Evolutionary conservation across 2,888 invertebrate genomes (phyloP), one percentile per base, ranked within the genome.

Genomic region (Drosophila mulleri): DNA sequence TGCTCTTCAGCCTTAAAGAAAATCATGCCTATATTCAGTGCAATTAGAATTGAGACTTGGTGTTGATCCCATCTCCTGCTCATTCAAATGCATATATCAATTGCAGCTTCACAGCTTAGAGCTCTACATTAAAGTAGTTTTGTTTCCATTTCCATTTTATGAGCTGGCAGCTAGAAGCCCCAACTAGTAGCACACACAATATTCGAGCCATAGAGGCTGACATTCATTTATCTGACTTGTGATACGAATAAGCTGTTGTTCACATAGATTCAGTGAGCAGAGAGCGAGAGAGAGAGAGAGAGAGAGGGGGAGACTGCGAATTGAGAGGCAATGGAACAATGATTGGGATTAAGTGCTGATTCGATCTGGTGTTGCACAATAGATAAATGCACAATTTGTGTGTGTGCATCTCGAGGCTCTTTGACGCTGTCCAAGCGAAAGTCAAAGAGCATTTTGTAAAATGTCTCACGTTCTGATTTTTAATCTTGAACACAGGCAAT

Each of bases 391-490:
- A 53, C 57, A 62, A 50, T 63, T 78, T 45, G 59, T 54, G 45
- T 54, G 45, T 61, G 45, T 58, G 53, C 47, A 18, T 53, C n/a
- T 47, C 37, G 39, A 48, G 32, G 57, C 67, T 47, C 63, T 72
- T 53, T 26, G 57, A 50, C 20, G 64, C 65, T 66, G 65, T 59
- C 54, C 54, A 78, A 67, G 72, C 75, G 75, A 75, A 78, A 79
- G 75, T 72, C 76, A 84, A 87, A 84, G 83, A 83, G 84, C 86
- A 84, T 86, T 83, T 81, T 78, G 68, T 67, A 78, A 82, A 82
- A 78, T 82, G 88, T 84, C 86, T 83, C 82, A 88, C 88, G 88
- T 83, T 84, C 88, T 83, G 82, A 89, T 91, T 91, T 91, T 89
- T 79, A 82, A 89, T 89, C 87, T 87, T 79, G 84, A 82, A 84